These are phyloP conservation scores for Sabatieria punctata DNA, from an alignment of 2,888 invertebrate species.

Conservation along the genomic window DNA sequence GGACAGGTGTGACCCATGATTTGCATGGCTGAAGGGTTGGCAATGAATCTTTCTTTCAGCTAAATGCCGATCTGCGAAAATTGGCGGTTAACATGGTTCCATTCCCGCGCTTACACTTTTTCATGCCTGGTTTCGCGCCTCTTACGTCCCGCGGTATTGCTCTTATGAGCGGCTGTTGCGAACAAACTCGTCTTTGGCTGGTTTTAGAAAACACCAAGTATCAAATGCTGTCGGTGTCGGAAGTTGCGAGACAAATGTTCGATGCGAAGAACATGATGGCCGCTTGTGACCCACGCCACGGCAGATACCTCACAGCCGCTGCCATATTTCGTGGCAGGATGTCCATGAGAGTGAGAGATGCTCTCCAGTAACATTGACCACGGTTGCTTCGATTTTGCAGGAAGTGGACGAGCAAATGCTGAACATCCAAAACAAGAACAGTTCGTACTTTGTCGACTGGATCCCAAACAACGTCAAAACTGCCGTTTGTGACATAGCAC, in stretches of 20 bases:
- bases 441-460: constrained; percentile 66
- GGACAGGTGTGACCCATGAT: constrained; percentile 71
- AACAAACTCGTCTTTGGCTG: too few relatives aligned
- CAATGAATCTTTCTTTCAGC: constrained; percentile 46
- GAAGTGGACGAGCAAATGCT: constrained; percentile 73
- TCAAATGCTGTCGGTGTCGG: constrained; percentile 47
- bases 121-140: constrained; percentile 58
- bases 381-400: too few relatives aligned
- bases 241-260: constrained; percentile 54
- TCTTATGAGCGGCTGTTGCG: too few relatives aligned
- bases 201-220: not conserved
- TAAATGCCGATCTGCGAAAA: constrained; percentile 71
- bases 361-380: too few relatives aligned
- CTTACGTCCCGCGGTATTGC: constrained; percentile 60
- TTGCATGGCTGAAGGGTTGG: constrained; percentile 78
- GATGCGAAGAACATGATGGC: constrained; percentile 40
- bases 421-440: constrained; percentile 85
- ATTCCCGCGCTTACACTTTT: constrained; percentile 55
- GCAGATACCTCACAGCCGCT: constrained; percentile 42
- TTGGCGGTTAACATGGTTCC: constrained; percentile 69
- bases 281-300: constrained; percentile 35
- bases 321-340: constrained; percentile 41
- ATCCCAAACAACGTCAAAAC: constrained; percentile 79
- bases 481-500: constrained; percentile 79
- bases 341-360: constrained; percentile 45